Evolutionary conservation across 2,888 invertebrate species (phyloP).

Genomic region (Leptarthrus brevirostris): DNA sequence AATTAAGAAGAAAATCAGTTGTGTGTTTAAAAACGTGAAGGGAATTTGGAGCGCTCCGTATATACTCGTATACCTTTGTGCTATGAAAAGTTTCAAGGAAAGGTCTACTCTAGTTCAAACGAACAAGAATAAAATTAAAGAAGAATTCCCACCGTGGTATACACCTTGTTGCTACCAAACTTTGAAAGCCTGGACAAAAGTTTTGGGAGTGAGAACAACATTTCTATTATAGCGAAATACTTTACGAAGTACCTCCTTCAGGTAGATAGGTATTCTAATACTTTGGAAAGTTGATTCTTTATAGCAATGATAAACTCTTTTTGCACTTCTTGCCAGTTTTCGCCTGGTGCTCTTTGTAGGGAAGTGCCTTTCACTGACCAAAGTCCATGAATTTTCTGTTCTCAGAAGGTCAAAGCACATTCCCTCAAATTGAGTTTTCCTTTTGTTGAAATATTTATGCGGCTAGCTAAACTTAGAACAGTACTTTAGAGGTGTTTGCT

Average conservation of each 20-base stretch:
- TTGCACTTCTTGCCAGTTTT: neutral
- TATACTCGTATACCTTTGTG: too few species aligned
- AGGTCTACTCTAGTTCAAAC: too few species aligned
- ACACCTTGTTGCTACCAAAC: constrained; percentile 27
- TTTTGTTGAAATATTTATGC: constrained; percentile 29
- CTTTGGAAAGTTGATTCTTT: constrained; percentile 20
- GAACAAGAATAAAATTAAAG: too few species aligned
- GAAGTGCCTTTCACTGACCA: constrained; percentile 30
- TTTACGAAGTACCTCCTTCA: constrained; percentile 26
- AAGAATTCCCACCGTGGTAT: neutral
- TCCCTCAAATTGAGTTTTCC: constrained; percentile 33
- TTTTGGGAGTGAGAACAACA: constrained; percentile 5
- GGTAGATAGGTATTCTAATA: constrained; percentile 29
- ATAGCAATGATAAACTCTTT: constrained; percentile 29
- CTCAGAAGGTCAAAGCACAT: constrained; percentile 13
- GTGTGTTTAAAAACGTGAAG: too few species aligned
- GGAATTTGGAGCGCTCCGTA: too few species aligned
- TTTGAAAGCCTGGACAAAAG: constrained; percentile 13
- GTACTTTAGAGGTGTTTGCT: too few species aligned
- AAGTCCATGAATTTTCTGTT: constrained; percentile 32
- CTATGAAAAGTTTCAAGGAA: too few species aligned
- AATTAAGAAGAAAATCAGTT: too few species aligned
- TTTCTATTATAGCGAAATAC: constrained; percentile 27
- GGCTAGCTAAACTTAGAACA: neutral
- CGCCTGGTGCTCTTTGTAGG: neutral